Base-by-base conservation (phyloP, 2,888 invertebrate species). In the Chymomyza fuscimana region DNA sequence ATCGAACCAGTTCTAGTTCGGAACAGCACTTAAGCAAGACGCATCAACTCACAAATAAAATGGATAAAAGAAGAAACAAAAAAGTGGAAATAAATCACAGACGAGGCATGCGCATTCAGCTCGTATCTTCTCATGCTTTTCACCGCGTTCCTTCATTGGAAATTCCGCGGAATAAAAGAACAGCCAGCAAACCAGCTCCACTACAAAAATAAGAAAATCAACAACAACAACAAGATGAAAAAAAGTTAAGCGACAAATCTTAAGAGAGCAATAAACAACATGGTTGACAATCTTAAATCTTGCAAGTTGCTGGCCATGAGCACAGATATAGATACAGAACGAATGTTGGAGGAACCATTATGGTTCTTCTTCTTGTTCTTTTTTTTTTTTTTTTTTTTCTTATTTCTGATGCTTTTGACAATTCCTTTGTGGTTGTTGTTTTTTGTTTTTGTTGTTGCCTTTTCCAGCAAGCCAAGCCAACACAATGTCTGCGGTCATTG, bases 281-380 rank as follows among this genome's bases (percentile, higher is more conserved):
- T 87, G 89, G 86, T 87, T 87, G 86, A 89, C 86, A 87, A 87
- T 87, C 88, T 84, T 89, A 86, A 87, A 87, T 87, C 86, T 86
- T 89, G 74, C 77, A 72, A 78, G 78, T 81, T 83, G 74, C 78
- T 74, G 79, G 77, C 77, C 79, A 76, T 73, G 71, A 62, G 78
- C 70, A 50, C 67, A 71, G 66, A 66, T 62, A 79, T 87, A 75
- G 74, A 84, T 83, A 79, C 81, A 85, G 84, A 87, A 87, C 77
- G 88, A 86, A 87, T 88, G 88, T 88, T 88, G 88, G 85, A 88
- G 87, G 73, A 76, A 76, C 75, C 75, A 67, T 59, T 56, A 54
- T 67, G 63, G 36, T 64, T 60, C 40, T 25, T 10, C 25, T 58
- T 58, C 4, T 70, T 65, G 40, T 69, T 70, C 67, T 70, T 69